Evolutionary conservation across 2,797 vertebrate species (phyloP).

Genomic region (Poecilia picta): DNA sequence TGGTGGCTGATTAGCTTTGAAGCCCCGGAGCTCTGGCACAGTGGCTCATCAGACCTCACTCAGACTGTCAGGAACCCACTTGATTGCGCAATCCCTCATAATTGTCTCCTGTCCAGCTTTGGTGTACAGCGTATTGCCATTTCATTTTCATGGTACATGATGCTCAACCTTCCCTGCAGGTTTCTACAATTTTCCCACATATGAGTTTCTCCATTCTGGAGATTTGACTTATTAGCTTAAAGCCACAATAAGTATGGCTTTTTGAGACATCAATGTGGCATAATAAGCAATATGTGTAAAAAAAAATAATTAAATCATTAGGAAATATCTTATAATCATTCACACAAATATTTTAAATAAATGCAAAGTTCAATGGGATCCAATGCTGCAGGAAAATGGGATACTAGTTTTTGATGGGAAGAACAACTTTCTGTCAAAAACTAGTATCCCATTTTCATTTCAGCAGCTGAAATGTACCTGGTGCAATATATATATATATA

Average conservation of each 20-base stretch:
- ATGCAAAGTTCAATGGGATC: constrained; percentile 32
- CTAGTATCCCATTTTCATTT: too few species aligned
- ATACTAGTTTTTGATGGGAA: constrained; percentile 43
- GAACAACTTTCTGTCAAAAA: too few species aligned
- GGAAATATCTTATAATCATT: constrained; percentile 21
- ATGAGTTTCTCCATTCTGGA: background rate
- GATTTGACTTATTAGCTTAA: constrained; percentile 2
- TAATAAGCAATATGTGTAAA: background rate
- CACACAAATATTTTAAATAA: constrained; percentile 18
- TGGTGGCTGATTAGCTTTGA: constrained; percentile 80
- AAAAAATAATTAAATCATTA: constrained; percentile 21
- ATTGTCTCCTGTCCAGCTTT: constrained; percentile 54
- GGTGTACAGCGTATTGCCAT: constrained; percentile 41
- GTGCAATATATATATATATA: constrained; percentile 64
- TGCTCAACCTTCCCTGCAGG: constrained; percentile 23
- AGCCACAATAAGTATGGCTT: background rate
- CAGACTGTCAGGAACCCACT: constrained; percentile 72
- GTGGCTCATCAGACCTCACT: constrained; percentile 72
- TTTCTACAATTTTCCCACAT: constrained; percentile 16
- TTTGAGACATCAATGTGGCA: background rate
- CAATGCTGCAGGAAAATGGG: constrained; percentile 24
- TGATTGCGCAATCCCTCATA: constrained; percentile 76
- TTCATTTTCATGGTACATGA: constrained; percentile 13
- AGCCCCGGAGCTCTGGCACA: constrained; percentile 71
- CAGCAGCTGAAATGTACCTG: constrained; percentile 50